phyloP scores from a whole-genome alignment of 2,888 invertebrate species.

The Eremobia ochroleuca region DNA sequence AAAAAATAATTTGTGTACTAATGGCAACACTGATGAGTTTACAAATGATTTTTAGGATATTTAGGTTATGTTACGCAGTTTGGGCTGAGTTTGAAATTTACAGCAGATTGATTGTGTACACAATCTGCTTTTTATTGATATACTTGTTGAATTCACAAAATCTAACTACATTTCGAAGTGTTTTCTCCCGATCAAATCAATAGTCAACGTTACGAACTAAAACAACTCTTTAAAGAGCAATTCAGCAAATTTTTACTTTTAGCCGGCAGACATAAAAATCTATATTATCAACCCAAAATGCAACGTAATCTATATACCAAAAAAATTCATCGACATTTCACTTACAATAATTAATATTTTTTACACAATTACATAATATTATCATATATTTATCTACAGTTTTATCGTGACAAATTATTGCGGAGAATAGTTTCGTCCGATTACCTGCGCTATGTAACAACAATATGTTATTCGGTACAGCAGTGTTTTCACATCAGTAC shows the following conservation, averaged over 20 bases:
- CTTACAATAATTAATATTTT: slow-evolving; percentile 38
- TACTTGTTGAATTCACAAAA: not conserved
- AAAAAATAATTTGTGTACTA: slow-evolving; percentile 12
- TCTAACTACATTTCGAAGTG: not conserved
- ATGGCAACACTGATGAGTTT: slow-evolving; percentile 39
- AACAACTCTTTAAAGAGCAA: not conserved
- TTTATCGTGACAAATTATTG: slow-evolving; percentile 68
- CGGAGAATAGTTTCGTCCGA: slow-evolving; percentile 67
- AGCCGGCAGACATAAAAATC: not conserved
- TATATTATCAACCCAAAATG: not conserved
- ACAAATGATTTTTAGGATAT: slow-evolving; percentile 10
- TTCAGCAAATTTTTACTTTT: not conserved
- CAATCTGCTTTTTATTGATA: not conserved
- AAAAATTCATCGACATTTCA: slow-evolving; percentile 10
- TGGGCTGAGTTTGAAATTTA: not conserved
- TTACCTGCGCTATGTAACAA: slow-evolving; percentile 36
- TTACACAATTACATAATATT: slow-evolving; percentile 38
- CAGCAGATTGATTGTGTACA: not conserved
- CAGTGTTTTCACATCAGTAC: slow-evolving; percentile 19
- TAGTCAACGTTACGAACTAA: not conserved
- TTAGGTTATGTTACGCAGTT: slow-evolving; percentile 30
- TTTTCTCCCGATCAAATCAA: not conserved
- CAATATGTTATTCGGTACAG: slow-evolving; percentile 18
- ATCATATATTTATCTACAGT: slow-evolving; percentile 56
- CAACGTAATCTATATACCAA: slow-evolving; percentile 29